Conservation (phyloP, 92 coral and sea anemone species). For the Bergia puertoricense region DNA sequence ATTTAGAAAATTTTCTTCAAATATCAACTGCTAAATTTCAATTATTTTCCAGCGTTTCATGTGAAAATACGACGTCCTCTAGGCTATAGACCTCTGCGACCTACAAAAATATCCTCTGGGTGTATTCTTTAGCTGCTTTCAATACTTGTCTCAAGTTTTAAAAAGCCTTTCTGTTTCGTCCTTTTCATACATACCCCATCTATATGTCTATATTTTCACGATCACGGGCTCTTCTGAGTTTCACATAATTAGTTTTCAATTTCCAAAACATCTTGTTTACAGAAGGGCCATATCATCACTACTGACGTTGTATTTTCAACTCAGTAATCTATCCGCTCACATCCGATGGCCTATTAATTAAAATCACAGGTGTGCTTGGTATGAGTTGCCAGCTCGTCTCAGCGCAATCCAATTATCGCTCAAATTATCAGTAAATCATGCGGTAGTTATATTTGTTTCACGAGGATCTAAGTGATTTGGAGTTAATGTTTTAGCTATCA, state of each 20-base stretch:
- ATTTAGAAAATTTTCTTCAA: no score
- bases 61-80: no score
- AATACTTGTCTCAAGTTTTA: no score
- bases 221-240: neutral
- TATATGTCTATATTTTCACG: neutral
- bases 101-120: no score
- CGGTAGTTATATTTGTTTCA: neutral
- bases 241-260: neutral
- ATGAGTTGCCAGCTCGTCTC: neutral
- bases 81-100: no score
- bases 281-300: neutral
- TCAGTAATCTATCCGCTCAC: neutral
- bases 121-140: no score
- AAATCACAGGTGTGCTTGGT: neutral
- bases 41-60: no score
- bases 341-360: neutral
- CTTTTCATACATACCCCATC: neutral
- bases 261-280: neutral
- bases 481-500: neutral
- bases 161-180: no score
- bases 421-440: slow-evolving; percentile 13
- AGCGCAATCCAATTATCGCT: slow-evolving; percentile 8
- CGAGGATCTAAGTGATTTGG: neutral
- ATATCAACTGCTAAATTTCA: no score
- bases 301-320: neutral